A percentile compares a stretch with the other conserved stretches of the same genome.
Conservation (phyloP, 2,113 vertebrate species). For the Gymnogyps californianus region DNA sequence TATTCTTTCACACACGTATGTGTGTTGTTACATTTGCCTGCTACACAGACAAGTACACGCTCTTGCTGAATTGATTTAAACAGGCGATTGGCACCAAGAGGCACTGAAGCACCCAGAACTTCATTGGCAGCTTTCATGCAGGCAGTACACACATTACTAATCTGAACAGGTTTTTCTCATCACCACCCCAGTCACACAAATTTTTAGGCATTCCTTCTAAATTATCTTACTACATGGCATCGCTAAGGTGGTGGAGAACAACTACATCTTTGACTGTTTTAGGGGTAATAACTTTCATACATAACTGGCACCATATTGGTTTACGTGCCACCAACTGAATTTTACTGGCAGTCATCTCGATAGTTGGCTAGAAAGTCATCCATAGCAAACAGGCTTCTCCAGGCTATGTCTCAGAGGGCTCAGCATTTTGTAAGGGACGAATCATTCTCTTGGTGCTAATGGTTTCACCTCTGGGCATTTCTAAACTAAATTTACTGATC, state of each 20-base stretch:
- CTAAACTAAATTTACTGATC: background rate
- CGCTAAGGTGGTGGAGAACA: background rate
- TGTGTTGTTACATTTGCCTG: background rate
- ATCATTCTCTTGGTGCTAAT: background rate
- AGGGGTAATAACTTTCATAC: background rate
- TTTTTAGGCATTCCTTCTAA: background rate
- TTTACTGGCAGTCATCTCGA: background rate
- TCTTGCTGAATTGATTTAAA: background rate
- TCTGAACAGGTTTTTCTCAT: background rate
- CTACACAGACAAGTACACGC: background rate
- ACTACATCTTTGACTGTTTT: background rate
- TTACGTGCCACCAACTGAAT: background rate
- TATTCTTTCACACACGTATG: background rate
- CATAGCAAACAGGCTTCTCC: background rate
- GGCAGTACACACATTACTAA: background rate
- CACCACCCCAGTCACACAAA: background rate
- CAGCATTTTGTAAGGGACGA: background rate
- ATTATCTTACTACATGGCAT: background rate
- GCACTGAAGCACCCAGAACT: background rate
- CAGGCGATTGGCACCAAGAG: background rate
- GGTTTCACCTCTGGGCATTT: background rate
- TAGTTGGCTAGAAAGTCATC: background rate
- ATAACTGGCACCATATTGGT: background rate
- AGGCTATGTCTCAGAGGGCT: background rate
- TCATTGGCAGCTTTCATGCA: background rate